phyloP scores from a whole-genome alignment of 1,140 invertebrate species.

The Dinothrombium tinctorium region DNA sequence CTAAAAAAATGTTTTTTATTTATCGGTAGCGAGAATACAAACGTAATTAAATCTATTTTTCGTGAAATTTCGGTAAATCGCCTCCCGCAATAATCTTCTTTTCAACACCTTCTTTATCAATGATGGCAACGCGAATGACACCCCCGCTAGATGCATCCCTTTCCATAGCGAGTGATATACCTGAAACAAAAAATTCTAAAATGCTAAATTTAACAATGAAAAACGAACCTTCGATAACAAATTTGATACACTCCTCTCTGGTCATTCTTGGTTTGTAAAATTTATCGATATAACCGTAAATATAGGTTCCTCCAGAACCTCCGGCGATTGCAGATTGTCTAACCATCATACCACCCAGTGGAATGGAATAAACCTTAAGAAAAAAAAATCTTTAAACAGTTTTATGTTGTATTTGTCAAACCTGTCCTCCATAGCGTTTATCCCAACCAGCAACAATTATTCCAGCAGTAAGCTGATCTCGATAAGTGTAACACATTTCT shows the following conservation, averaged over 20 bases:
- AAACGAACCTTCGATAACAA: slow-evolving; percentile 49
- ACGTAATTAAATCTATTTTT: too few relatives aligned
- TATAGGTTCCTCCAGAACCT: slow-evolving; percentile 87
- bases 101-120: slow-evolving; percentile 61
- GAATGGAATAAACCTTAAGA: slow-evolving; percentile 47
- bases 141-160: slow-evolving; percentile 90
- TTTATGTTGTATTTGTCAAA: slow-evolving; percentile 6
- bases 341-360: slow-evolving; percentile 76
- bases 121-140: slow-evolving; percentile 62
- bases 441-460: slow-evolving; percentile 91
- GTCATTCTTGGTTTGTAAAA: slow-evolving; percentile 62
- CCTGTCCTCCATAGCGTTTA: slow-evolving; percentile 53
- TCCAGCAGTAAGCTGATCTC: slow-evolving; percentile 69
- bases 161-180: slow-evolving; percentile 66
- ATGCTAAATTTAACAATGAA: background rate
- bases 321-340: slow-evolving; percentile 64
- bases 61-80: slow-evolving; percentile 48
- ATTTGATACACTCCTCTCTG: slow-evolving; percentile 56
- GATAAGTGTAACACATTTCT: slow-evolving; percentile 84
- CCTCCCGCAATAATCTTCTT: slow-evolving; percentile 38
- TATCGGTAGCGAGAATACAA: too few relatives aligned
- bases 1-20: too few relatives aligned
- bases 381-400: background rate
- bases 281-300: slow-evolving; percentile 81
- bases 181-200: slow-evolving; percentile 24